Evolutionary conservation across 2,888 invertebrate genomes (phyloP).

Genomic region (Drosophila fungiperda): DNA sequence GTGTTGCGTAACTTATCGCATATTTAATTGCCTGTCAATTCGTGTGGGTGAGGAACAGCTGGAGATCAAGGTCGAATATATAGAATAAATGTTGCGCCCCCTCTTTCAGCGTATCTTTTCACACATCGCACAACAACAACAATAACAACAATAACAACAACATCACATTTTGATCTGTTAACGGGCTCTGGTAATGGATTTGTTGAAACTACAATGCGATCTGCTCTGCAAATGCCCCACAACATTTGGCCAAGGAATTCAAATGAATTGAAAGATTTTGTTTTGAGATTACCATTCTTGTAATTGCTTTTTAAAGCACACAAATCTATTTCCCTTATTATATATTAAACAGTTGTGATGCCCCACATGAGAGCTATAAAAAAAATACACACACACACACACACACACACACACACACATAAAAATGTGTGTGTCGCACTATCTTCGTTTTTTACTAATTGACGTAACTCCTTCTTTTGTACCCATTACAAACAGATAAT

Average conservation of each 20-base stretch:
- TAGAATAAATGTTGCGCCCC: background rate
- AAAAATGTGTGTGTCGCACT: background rate
- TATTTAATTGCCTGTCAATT: conserved; percentile 21
- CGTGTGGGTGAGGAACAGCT: conserved; percentile 5
- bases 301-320: conserved; percentile 30
- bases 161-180: conserved; percentile 33
- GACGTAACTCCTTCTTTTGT: background rate
- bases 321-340: conserved; percentile 11
- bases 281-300: conserved; percentile 9
- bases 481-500: background rate
- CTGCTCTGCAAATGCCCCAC: background rate
- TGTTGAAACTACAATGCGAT: conserved; percentile 24
- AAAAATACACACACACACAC: background rate
- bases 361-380: conserved; percentile 23
- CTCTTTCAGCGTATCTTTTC: conserved; percentile 1
- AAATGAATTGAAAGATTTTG: conserved; percentile 4
- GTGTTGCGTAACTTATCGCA: conserved; percentile 13
- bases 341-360: conserved; percentile 24
- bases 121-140: conserved; percentile 11
- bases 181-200: conserved; percentile 31
- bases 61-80: conserved; percentile 29
- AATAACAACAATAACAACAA: background rate
- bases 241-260: conserved; percentile 12
- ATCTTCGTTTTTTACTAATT: background rate
- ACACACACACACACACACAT: background rate